phyloP scores from a whole-genome alignment of 2,113 vertebrate genomes.

The Myiozetetes cayanensis region DNA sequence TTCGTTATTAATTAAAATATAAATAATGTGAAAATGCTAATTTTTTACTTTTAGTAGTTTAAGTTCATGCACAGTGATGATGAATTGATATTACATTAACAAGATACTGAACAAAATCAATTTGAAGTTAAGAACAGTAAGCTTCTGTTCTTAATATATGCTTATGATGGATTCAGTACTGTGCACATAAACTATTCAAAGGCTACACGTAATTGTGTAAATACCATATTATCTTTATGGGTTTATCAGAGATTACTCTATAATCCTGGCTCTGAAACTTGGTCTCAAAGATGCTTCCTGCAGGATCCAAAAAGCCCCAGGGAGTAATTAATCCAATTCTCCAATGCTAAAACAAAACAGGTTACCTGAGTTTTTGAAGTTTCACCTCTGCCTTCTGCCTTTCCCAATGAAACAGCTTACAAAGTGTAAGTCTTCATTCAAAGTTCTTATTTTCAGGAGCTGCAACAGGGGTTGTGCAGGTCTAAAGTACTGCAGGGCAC shows the following conservation, averaged over 20 bases:
- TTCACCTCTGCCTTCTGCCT: neutral
- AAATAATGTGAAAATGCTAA: constrained; percentile 61
- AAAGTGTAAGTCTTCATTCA: neutral
- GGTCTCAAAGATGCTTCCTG: constrained; percentile 13
- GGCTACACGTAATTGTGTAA: constrained; percentile 32
- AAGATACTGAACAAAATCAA: constrained; percentile 47
- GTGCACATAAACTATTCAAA: constrained; percentile 22
- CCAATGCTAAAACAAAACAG: neutral
- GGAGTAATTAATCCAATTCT: constrained; percentile 23
- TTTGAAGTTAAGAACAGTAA: constrained; percentile 47
- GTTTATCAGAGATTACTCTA: neutral
- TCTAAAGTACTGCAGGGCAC: neutral
- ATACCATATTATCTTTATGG: constrained; percentile 22
- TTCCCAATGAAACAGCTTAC: neutral
- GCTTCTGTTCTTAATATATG: constrained; percentile 47
- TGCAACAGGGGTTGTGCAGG: neutral
- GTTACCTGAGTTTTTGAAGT: neutral
- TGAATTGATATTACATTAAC: constrained; percentile 56
- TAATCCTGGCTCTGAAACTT: constrained; percentile 25
- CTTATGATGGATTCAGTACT: neutral
- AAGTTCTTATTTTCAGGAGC: neutral
- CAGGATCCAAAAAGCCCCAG: neutral
- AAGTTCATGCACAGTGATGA: constrained; percentile 50
- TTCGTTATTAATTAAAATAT: constrained; percentile 50
- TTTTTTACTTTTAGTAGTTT: constrained; percentile 67